Percentiles rank a stretch among this genome's conserved stretches.
phyloP scores from a whole-genome alignment of 2,113 vertebrate genomes.

The Neolamprologus sp. region DNA sequence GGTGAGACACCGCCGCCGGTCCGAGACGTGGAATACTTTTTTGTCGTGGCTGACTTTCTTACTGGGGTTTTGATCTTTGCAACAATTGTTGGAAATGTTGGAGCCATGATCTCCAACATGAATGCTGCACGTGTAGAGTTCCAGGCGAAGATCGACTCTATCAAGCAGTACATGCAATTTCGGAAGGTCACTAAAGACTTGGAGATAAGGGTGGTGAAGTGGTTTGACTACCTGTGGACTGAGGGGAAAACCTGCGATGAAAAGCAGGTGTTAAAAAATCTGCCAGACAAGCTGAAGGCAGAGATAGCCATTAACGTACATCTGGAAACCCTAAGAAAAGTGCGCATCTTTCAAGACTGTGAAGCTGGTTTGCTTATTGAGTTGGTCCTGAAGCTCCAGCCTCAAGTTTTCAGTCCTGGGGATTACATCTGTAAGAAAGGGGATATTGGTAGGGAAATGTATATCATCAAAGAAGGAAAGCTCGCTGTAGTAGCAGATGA shows the following conservation, averaged over 20 bases:
- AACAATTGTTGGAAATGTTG: slow-evolving; percentile 64
- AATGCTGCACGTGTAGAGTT: slow-evolving; percentile 52
- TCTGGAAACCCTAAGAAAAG: slow-evolving; percentile 55
- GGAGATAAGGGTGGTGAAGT: slow-evolving; percentile 58
- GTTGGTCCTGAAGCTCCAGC: slow-evolving; percentile 65
- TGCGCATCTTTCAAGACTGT: slow-evolving; percentile 67
- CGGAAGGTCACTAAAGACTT: slow-evolving; percentile 62
- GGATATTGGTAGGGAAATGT: slow-evolving; percentile 67
- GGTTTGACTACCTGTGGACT: slow-evolving; percentile 68
- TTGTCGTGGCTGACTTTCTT: slow-evolving; percentile 59
- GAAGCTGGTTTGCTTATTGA: slow-evolving; percentile 62
- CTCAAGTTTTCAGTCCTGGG: slow-evolving; percentile 64
- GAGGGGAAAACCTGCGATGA: slow-evolving; percentile 63
- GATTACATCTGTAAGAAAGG: slow-evolving; percentile 69
- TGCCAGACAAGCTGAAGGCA: slow-evolving; percentile 64
- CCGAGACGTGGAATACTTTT: slow-evolving; percentile 58
- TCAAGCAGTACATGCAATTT: slow-evolving; percentile 67
- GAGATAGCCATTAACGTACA: slow-evolving; percentile 67
- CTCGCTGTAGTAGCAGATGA: slow-evolving; percentile 65
- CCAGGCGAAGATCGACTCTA: slow-evolving; percentile 63
- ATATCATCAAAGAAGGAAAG: slow-evolving; percentile 64
- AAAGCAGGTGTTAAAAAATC: slow-evolving; percentile 58
- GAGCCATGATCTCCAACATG: slow-evolving; percentile 70
- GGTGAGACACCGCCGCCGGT: slow-evolving; percentile 63
- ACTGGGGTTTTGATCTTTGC: slow-evolving; percentile 66